Conservation (phyloP, 2,113 vertebrate species). For the Cinclus cinclus region DNA sequence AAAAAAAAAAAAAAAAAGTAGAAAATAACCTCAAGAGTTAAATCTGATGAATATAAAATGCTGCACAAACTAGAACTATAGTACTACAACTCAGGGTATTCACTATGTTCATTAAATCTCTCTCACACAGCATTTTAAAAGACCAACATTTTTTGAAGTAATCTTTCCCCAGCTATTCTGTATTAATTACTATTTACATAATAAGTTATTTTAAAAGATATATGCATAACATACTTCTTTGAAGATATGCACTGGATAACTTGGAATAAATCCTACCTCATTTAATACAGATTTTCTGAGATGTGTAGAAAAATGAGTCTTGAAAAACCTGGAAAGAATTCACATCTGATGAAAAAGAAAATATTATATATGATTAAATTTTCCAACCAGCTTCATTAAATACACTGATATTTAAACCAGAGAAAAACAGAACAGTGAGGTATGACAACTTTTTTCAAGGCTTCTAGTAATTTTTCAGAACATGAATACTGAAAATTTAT, state of each 20-base stretch:
- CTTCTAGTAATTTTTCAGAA: constrained; percentile 1
- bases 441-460: constrained; percentile 50
- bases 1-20: not conserved
- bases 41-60: not conserved
- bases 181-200: constrained; percentile 55
- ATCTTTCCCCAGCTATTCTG: constrained; percentile 28
- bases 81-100: not conserved
- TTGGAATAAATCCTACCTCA: constrained; percentile 64
- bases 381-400: constrained; percentile 56
- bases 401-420: constrained; percentile 55
- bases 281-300: constrained; percentile 63
- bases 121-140: not conserved
- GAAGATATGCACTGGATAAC: constrained; percentile 45
- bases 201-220: constrained; percentile 36
- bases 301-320: constrained; percentile 49
- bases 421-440: constrained; percentile 22
- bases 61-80: not conserved
- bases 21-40: not conserved
- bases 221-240: constrained; percentile 47
- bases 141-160: constrained; percentile 5
- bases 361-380: constrained; percentile 57
- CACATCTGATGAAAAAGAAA: constrained; percentile 61
- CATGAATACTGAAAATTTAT: not conserved
- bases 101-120: not conserved
- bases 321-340: constrained; percentile 63